phyloP scores from a whole-genome alignment of 2,113 vertebrate genomes.

The Athene noctua region DNA sequence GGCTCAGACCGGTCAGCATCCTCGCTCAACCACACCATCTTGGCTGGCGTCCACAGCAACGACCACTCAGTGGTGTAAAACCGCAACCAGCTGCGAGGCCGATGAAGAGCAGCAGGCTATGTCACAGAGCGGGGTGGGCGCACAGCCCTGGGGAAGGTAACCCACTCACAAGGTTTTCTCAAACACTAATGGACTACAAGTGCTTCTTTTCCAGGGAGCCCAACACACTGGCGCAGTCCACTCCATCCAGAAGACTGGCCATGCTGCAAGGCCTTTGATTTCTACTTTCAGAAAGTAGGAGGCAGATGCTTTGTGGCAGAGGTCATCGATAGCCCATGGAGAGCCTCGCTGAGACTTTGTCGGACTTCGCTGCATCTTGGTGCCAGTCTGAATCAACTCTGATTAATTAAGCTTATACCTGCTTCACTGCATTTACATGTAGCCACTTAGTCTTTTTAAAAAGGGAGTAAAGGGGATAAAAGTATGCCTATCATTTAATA shows the following conservation, averaged over 20 bases:
- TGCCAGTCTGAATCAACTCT: slow-evolving; percentile 68
- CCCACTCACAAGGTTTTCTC: slow-evolving; percentile 34
- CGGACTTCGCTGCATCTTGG: slow-evolving; percentile 53
- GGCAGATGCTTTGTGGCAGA: not conserved
- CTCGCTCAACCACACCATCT: slow-evolving; percentile 93
- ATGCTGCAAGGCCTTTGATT: not conserved
- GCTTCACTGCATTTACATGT: slow-evolving; percentile 75
- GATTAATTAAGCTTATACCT: slow-evolving; percentile 69
- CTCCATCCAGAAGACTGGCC: not conserved
- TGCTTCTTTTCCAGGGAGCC: slow-evolving; percentile 39
- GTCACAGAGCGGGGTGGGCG: not conserved
- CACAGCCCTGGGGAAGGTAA: not conserved
- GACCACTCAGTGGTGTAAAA: slow-evolving; percentile 93
- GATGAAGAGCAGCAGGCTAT: not conserved
- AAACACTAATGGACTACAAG: slow-evolving; percentile 78
- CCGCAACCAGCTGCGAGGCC: not conserved
- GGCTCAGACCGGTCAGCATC: slow-evolving; percentile 94
- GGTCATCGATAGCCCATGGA: not conserved
- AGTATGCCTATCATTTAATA: slow-evolving; percentile 76
- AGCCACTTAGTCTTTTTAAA: slow-evolving; percentile 71
- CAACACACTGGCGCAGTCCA: not conserved
- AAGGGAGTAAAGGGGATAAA: slow-evolving; percentile 71
- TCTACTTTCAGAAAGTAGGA: slow-evolving; percentile 41
- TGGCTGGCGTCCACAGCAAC: slow-evolving; percentile 86
- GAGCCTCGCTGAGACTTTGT: slow-evolving; percentile 47